Percentiles rank a stretch among this genome's conserved stretches.
These are phyloP conservation scores for Halichoerus grypus DNA, from an alignment of 2,113 vertebrate species.

Conservation along the genomic window DNA sequence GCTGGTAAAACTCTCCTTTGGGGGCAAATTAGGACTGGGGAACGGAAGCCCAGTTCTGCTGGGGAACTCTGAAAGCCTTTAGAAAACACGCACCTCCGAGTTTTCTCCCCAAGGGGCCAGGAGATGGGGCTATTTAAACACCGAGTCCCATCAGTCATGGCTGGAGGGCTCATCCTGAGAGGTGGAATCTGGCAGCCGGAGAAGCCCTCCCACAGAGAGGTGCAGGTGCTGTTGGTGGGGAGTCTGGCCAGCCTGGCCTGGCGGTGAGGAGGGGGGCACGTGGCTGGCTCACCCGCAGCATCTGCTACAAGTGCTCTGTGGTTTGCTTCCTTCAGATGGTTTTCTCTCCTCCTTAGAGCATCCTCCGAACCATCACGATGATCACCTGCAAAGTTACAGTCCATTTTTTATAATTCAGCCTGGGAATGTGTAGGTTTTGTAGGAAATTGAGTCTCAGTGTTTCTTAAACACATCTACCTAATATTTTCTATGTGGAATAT, in stretches of 20 bases:
- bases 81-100: not conserved
- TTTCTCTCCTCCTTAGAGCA: not conserved
- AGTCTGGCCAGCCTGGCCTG: not conserved
- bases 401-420: not conserved
- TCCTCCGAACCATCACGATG: not conserved
- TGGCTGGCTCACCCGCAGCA: not conserved
- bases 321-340: not conserved
- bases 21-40: not conserved
- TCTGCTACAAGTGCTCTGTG: too few relatives aligned
- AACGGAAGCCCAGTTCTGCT: not conserved
- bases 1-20: not conserved
- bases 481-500: not conserved
- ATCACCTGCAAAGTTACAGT: not conserved
- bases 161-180: not conserved
- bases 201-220: too few relatives aligned
- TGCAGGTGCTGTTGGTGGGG: not conserved
- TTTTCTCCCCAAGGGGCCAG: not conserved
- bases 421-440: not conserved
- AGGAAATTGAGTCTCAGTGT: constrained; percentile 25
- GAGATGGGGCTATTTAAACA: not conserved
- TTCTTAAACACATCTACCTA: constrained; percentile 33
- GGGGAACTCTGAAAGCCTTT: not conserved
- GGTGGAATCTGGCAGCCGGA: not conserved
- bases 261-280: rapidly evolving
- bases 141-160: rapidly evolving